phyloP scores from a whole-genome alignment of 2,888 invertebrate species.

The Melanostoma mellinum region DNA sequence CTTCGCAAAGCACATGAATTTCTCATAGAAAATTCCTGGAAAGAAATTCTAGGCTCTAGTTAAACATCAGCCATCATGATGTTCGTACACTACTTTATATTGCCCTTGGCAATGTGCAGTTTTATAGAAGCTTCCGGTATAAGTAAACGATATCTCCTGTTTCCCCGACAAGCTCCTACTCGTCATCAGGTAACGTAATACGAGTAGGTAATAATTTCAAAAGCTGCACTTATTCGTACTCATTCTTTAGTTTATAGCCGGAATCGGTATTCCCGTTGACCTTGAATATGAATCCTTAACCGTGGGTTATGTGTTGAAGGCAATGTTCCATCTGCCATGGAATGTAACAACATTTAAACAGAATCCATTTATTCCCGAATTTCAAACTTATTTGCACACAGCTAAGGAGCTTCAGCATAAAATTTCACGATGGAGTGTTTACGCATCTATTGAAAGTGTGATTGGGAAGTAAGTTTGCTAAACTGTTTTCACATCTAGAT shows the following conservation, averaged over 20 bases:
- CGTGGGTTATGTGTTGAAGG: conserved; percentile 78
- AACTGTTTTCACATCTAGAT: not conserved
- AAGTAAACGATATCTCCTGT: conserved; percentile 77
- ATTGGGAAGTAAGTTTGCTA: conserved; percentile 42
- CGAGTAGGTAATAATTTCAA: not conserved
- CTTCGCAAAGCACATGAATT: not conserved
- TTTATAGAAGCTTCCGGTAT: conserved; percentile 25
- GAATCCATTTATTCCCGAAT: conserved; percentile 78
- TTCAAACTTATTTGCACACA: conserved; percentile 65
- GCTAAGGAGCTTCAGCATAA: conserved; percentile 34
- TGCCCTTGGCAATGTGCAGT: not conserved
- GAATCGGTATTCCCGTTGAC: conserved; percentile 79
- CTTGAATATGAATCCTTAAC: conserved; percentile 78
- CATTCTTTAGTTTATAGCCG: conserved; percentile 77
- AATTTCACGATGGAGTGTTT: conserved; percentile 54
- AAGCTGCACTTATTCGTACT: not conserved
- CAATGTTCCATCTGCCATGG: conserved; percentile 76
- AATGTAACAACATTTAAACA: conserved; percentile 77
- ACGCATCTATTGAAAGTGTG: conserved; percentile 43
- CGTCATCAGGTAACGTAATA: conserved; percentile 76
- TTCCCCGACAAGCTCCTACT: conserved; percentile 78
- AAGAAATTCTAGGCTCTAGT: conserved; percentile 13
- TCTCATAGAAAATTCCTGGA: not conserved
- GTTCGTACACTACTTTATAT: conserved; percentile 16
- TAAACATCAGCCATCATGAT: not conserved